Conservation (phyloP, 2,113 vertebrate genomes). For the Varanus salvator region DNA sequence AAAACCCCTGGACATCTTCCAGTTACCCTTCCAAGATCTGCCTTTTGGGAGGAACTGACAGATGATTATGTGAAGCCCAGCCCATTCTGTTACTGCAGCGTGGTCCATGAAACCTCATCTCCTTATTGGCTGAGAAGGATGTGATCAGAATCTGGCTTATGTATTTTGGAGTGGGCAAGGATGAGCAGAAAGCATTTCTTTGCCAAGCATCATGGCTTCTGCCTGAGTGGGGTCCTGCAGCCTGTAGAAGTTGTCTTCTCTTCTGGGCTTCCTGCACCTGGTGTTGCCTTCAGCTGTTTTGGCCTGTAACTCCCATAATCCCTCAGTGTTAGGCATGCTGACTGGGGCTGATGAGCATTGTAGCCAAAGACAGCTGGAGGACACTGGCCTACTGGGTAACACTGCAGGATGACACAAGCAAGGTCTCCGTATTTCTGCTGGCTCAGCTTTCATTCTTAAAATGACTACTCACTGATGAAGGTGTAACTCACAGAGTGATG, state of each 20-base stretch:
- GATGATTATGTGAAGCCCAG: not conserved
- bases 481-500: not conserved
- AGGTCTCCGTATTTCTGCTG: not conserved
- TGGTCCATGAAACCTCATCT: not conserved
- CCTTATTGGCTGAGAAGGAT: not conserved
- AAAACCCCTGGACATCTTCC: too few relatives aligned
- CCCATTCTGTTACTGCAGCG: not conserved
- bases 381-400: not conserved
- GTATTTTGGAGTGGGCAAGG: not conserved
- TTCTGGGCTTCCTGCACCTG: not conserved
- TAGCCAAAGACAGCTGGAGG: too few relatives aligned
- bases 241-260: not conserved
- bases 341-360: too few relatives aligned
- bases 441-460: not conserved
- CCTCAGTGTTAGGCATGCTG: too few relatives aligned
- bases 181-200: slow-evolving; percentile 1
- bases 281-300: too few relatives aligned
- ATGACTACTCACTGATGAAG: not conserved
- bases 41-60: not conserved
- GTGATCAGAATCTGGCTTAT: not conserved
- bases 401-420: not conserved
- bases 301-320: too few relatives aligned
- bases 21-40: not conserved
- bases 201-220: not conserved
- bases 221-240: not conserved